Base-by-base conservation (phyloP, 2,888 invertebrate species). In the Calameuta idolon region DNA sequence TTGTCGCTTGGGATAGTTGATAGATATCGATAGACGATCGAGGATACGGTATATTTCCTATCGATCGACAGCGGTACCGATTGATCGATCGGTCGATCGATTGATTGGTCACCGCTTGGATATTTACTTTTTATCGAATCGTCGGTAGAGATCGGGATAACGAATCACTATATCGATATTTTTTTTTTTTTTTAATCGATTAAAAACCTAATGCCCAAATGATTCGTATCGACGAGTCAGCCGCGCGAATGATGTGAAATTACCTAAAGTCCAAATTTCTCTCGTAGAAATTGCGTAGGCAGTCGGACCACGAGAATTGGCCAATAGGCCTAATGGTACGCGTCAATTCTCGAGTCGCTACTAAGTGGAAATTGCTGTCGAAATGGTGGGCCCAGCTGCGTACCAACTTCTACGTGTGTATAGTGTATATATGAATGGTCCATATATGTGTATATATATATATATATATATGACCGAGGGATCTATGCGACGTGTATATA, bases 311-410 rank as follows among this genome's bases (percentile, higher is more conserved):
- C 11, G 71, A 15, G 33, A 71, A 71, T 71, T 71, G 71, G 71
- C 74, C 35, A 74, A n/a, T 74, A 34, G 74, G 30, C 74, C 11
- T 34, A 30, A 35, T 34, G 74, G n/a, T 34, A 30, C 74, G 34
- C 35, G 74, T 34, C 74, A 34, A 11, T 74, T 74, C 74, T 35
- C 37, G 34, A 9, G 34, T 30, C 30, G 34, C 74, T 89, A 89
- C 89, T 91, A 91, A 91, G 90, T 91, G 90, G 90, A 90, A 91
- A 91, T 90, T 90, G 90, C 89, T 91, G 90, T 91, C 90, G 89
- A 91, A 90, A 90, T 87, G 86, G 87, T 85, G 83, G 88, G 85
- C 81, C 84, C 85, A 84, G 80, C 81, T 82, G 84, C 80, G 81
- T 85, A 85, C 87, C 85, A 33, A 87, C 82, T 85, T 83, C 85